Conservation (phyloP, 1,140 invertebrate species). For the Leptinotarsa lineolata region DNA sequence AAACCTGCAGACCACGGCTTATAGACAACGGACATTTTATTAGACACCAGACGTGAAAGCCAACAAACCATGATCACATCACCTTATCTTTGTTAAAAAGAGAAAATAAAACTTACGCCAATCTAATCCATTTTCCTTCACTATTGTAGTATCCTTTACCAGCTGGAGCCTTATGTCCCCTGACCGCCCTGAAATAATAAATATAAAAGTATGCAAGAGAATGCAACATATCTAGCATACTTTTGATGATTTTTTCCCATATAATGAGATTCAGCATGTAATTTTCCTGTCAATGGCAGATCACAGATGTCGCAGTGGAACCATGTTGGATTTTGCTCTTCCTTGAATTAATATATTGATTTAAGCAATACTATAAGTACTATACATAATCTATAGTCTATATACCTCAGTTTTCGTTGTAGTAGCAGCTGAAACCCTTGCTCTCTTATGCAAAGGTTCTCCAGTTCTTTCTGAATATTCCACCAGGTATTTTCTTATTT, state of each 20-base stretch:
- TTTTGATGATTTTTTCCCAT: constrained; percentile 57
- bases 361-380: background rate
- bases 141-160: constrained; percentile 54
- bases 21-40: no score
- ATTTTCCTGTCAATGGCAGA: constrained; percentile 54
- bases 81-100: no score
- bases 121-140: constrained; percentile 55
- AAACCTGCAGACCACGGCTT: no score
- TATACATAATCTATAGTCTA: background rate
- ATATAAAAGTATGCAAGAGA: constrained; percentile 10
- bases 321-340: constrained; percentile 48
- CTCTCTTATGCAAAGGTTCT: constrained; percentile 48
- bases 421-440: constrained; percentile 23
- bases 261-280: constrained; percentile 59
- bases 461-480: constrained; percentile 49
- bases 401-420: constrained; percentile 30
- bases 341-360: constrained; percentile 26
- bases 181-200: constrained; percentile 39
- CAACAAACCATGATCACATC: no score
- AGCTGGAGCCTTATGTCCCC: constrained; percentile 48
- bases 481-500: constrained; percentile 55
- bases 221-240: constrained; percentile 34
- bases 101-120: constrained; percentile 36
- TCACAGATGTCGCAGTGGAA: constrained; percentile 58
- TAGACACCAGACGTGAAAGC: no score